A percentile compares a stretch with the other conserved stretches of the same genome.
These are phyloP conservation scores for Heteronetta atricapilla DNA, from an alignment of 2,113 vertebrate genomes.

Conservation along the genomic window DNA sequence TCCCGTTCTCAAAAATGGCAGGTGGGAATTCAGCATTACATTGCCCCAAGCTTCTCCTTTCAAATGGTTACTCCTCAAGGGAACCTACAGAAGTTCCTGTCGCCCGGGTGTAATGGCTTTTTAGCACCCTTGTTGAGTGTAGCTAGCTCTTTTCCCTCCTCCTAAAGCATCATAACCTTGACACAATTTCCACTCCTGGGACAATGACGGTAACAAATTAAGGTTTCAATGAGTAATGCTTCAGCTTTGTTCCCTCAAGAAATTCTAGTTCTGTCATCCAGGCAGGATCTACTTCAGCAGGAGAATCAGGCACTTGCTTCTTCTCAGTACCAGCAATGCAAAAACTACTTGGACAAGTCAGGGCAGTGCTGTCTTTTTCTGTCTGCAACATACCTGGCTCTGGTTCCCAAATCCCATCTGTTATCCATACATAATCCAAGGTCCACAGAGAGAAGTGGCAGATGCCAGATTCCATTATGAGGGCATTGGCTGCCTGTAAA, in stretches of 20 bases:
- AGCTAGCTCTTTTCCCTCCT: neutral
- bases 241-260: neutral
- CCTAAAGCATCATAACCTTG: neutral
- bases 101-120: neutral
- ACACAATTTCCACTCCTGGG: neutral
- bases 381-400: no score
- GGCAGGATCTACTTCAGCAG: neutral
- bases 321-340: neutral
- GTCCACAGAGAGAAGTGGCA: neutral
- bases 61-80: neutral
- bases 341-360: neutral
- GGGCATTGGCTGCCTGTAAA: neutral
- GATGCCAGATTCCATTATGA: neutral
- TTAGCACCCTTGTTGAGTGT: neutral
- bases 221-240: neutral
- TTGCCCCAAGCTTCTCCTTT: neutral
- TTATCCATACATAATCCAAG: neutral
- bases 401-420: neutral
- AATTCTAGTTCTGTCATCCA: neutral
- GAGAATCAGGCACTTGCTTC: neutral
- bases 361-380: neutral
- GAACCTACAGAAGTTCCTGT: neutral
- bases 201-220: neutral
- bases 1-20: neutral
- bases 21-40: neutral